Evolutionary conservation across 2,797 vertebrate genomes (phyloP), one percentile per base, ranked within the genome.

Genomic region (Bradypodion ventrale): DNA sequence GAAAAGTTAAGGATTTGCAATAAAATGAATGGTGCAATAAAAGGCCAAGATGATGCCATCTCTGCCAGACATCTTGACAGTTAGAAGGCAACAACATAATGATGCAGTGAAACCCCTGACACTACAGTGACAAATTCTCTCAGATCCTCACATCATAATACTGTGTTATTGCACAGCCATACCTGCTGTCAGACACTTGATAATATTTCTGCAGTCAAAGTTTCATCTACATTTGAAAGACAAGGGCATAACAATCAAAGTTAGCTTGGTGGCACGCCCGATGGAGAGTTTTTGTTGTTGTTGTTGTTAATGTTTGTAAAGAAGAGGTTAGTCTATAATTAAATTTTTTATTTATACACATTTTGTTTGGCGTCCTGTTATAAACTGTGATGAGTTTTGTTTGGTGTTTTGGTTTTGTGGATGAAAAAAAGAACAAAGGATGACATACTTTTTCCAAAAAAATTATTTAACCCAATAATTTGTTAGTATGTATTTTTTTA

Each of bases 161-260:
- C 37, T 19, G 1, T 2, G 84, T 76, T 83, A 72, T 0, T 87
- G 83, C 40, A 82, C 35, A 35, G 73, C 25, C 83, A 90, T 56
- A 77, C 73, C 37, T 83, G 32, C 74, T 74, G 74, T 76, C 88
- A 89, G 44, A 46, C 0, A 2, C 32, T 42, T 87, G 73, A 27
- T 46, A 66, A 35, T 1, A 2, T 35, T 86, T 90, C 85, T 86
- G 85, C 49, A 69, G 23, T 75, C 76, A 87, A 87, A 85, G 70
- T 16, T 83, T 81, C 70, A 87, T 69, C 21, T 63, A 75, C 27
- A 42, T 86, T 86, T 83, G 79, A 88, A 87, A 73, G 70, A 83
- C n/a, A 40, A 73, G 9, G 52, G 29, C 56, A 87, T 1, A 40
- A 21, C 85, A 90, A 76, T 66, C 75, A 90, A 88, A 85, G 46